Evolutionary conservation across 1,140 invertebrate species (phyloP), one percentile per base, ranked within the genome.

Genomic region (Aphidius gifuensis): DNA sequence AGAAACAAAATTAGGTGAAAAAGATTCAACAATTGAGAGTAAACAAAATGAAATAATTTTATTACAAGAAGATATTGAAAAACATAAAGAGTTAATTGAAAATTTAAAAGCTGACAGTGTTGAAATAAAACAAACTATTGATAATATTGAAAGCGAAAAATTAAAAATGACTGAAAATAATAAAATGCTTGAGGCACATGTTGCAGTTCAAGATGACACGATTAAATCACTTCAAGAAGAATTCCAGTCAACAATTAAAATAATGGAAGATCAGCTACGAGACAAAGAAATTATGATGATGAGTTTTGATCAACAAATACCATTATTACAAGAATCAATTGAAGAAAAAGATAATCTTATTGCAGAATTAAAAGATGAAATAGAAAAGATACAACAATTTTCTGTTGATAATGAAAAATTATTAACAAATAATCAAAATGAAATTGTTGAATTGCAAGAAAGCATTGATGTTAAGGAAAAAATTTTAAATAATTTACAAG

Each of bases 331-430:
- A 9, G 42, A 62, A 8, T n/a, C 53, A n/a, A 61, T 68, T n/a
- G 65, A 64, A 39, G 64, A 66, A 9, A 71, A 66, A 57, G 65
- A 71, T 47, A 48, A 66, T 63, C 56, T 71, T 66, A 71, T 68
- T 58, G 62, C 72, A 58, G 23, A 69, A 69, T 56, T 71, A 72
- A 50, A 65, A 69, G 42, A 58, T 65, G 21, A 69, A 71, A 64
- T 72, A 77, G 60, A 43, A 64, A 43, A 79, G 79, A 58, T 77
- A 81, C 66, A 76, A 83, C 58, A 66, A 71, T 9, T 47, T 0
- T 1, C 16, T 9, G 9, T 40, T 9, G 57, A 38, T 23, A 58
- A 49, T 9, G 44, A 58, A 67, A 74, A 64, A n/a, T 9, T 40
- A n/a, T n/a, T 55, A 9, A 9, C 2, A 16, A 39, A 8, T 7